Conservation (phyloP, 2,888 invertebrate genomes). For the Coecobrya sp. region DNA sequence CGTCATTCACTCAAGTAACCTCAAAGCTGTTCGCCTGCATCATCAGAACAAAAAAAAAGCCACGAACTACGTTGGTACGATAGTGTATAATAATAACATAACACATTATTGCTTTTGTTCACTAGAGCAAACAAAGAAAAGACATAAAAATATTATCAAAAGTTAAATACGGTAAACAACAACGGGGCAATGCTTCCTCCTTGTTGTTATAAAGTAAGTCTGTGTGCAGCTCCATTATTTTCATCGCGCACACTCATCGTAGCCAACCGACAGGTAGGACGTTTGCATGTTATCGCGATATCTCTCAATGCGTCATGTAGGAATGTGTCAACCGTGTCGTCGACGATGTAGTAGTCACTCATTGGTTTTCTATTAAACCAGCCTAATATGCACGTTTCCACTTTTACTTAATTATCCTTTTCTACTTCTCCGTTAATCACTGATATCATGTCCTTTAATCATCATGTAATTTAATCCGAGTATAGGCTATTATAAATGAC, state of each 20-base stretch:
- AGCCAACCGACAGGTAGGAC: background rate
- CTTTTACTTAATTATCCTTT: slow-evolving; percentile 31
- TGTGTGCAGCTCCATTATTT: background rate
- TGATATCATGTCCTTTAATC: background rate
- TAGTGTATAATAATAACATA: background rate
- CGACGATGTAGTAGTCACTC: background rate
- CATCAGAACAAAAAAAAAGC: background rate
- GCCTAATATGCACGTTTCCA: background rate
- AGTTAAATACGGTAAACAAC: background rate
- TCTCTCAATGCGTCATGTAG: background rate
- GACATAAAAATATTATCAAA: background rate
- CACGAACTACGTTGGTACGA: background rate
- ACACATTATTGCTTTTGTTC: background rate
- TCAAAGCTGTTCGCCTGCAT: background rate
- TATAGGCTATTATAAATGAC: background rate
- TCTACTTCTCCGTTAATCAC: background rate
- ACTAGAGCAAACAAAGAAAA: background rate
- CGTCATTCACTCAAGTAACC: background rate
- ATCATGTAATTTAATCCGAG: background rate
- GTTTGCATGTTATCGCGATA: background rate
- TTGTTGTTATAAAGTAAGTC: background rate
- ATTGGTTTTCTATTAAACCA: background rate
- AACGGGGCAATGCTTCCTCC: background rate
- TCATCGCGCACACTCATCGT: background rate
- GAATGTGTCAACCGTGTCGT: slow-evolving; percentile 3